Base-by-base conservation (phyloP, 2,113 vertebrate genomes). In the Scopus umbretta region DNA sequence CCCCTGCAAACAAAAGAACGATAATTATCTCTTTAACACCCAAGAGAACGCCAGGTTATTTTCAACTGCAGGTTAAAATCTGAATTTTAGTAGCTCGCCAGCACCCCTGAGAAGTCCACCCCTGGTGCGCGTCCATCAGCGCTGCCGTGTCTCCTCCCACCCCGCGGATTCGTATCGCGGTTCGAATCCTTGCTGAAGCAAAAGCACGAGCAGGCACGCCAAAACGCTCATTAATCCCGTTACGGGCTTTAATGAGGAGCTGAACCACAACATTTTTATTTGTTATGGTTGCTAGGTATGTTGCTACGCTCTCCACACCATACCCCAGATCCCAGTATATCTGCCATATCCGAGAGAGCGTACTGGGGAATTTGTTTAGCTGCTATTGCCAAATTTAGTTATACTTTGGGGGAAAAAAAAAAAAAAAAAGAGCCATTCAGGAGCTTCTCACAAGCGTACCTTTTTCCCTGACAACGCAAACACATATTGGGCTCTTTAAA, bases 221-320 rank as follows among this genome's bases (percentile, higher is more conserved):
- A 87, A 65, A 95, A 40, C 42, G 15, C 45, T 87, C 79, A 88
- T 86, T 90, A 94, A 92, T 83, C 80, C 86, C 20, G 34, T 67
- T 86, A 80, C 3, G 42, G 73, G 70, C 63, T 68, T 92, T 83
- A 90, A 94, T 38, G 62, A 92, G 55, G 80, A 74, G 63, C 75
- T 63, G 75, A 80, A 68, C n/a, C 80, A 76, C 29, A 53, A 52
- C 87, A 40, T 72, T 80, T 73, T 55, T 96, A 45, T 96, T 96
- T 94, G 91, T 91, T 94, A 84, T 58, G 86, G 91, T 96, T 92
- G 89, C 93, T 91, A 84, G 58, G 93, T 40, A 49, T 20, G 92
- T 93, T 93, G 91, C 94, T 94, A 96, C 15, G 59, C 42, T 89
- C 56, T 62, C 36, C 30, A 36, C 80, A 52, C 65, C 53, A 26